Conservation (phyloP, 1,140 invertebrate species). For the Trichogramma pretiosum region DNA sequence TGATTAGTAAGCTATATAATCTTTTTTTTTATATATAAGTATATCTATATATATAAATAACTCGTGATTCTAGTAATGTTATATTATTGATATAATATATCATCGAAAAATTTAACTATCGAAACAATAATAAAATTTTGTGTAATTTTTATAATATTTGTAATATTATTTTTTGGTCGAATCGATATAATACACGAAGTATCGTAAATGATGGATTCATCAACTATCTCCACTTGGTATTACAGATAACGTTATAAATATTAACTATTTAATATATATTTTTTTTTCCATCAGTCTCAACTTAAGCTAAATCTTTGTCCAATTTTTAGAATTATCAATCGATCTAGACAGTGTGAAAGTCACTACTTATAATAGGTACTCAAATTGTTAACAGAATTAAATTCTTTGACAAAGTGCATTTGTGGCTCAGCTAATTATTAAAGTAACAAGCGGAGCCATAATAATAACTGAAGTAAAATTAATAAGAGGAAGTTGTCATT, state of each 20-base stretch:
- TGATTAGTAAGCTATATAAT: slow-evolving; percentile 3
- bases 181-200: slow-evolving; percentile 18
- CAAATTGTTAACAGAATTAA: slow-evolving; percentile 26
- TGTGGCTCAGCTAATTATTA: slow-evolving; percentile 27
- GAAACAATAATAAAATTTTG: slow-evolving; percentile 19
- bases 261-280: slow-evolving; percentile 30
- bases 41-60: background rate
- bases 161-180: slow-evolving; percentile 13
- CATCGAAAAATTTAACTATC: slow-evolving; percentile 16
- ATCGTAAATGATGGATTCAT: slow-evolving; percentile 9
- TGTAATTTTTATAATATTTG: too few species aligned
- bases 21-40: background rate
- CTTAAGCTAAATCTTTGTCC: slow-evolving; percentile 19
- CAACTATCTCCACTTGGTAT: slow-evolving; percentile 23
- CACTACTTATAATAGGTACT: too few species aligned
- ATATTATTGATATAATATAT: too few species aligned
- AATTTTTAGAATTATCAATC: slow-evolving; percentile 2
- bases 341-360: slow-evolving; percentile 13
- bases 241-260: slow-evolving; percentile 28
- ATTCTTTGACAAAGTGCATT: slow-evolving; percentile 29
- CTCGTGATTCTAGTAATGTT: too few species aligned
- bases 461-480: slow-evolving; percentile 22
- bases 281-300: slow-evolving; percentile 31
- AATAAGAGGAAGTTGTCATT: slow-evolving; percentile 40
- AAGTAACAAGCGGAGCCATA: slow-evolving; percentile 15